Percentiles rank a stretch among this genome's conserved stretches.
phyloP scores from a whole-genome alignment of 2,888 invertebrate species.

The Temnothorax ravouxi region DNA sequence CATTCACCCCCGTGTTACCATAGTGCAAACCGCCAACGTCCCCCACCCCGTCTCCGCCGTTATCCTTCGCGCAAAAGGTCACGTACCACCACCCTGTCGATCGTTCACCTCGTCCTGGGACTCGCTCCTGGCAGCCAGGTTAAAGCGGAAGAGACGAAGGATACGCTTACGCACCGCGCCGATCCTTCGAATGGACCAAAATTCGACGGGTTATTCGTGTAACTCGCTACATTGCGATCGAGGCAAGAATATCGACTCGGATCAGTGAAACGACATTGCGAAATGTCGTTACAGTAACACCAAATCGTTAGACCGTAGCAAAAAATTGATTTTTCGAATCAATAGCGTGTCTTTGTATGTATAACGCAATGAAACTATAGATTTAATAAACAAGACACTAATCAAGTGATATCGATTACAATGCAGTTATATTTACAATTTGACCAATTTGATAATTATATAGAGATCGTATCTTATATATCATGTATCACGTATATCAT shows the following conservation, averaged over 20 bases:
- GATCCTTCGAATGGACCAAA: background rate
- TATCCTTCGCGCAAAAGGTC: conserved; percentile 86
- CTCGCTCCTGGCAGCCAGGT: conserved; percentile 80
- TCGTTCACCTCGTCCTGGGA: conserved; percentile 83
- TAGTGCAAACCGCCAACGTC: conserved; percentile 70
- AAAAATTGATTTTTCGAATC: background rate
- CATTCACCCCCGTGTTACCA: conserved; percentile 79
- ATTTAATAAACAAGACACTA: background rate
- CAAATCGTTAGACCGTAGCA: background rate
- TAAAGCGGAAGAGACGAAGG: conserved; percentile 82
- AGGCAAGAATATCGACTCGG: background rate
- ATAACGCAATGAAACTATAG: background rate
- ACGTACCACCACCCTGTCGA: conserved; percentile 84
- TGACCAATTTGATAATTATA: background rate
- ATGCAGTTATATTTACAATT: background rate
- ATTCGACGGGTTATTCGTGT: background rate
- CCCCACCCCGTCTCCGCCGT: conserved; percentile 78
- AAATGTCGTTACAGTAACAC: background rate
- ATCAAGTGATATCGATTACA: background rate
- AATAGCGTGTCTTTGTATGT: background rate
- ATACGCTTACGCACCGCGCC: conserved; percentile 42
- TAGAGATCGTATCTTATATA: background rate
- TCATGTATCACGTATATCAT: too few relatives aligned
- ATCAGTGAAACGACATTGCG: conserved; percentile 9
- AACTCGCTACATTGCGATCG: background rate